Evolutionary conservation across 2,113 vertebrate species (phyloP).

Genomic region (Strix aluco): DNA sequence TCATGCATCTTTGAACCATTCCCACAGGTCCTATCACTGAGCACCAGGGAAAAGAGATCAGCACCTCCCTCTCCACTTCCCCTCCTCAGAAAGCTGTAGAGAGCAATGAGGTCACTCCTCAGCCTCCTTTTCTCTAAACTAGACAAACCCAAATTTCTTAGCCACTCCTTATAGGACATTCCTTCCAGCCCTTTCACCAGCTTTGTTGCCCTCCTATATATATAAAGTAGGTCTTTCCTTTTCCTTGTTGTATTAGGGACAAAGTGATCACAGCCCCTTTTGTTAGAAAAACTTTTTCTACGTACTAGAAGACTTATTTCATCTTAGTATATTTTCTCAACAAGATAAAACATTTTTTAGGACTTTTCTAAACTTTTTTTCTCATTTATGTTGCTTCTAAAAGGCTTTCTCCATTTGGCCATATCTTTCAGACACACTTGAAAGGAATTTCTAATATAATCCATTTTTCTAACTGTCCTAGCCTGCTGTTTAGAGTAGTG

Average conservation of each 20-base stretch:
- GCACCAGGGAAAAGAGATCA: background rate
- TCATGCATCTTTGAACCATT: background rate
- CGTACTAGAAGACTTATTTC: background rate
- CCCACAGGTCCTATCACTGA: rapidly evolving
- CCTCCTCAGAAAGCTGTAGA: background rate
- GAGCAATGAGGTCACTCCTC: background rate
- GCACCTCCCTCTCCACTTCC: background rate
- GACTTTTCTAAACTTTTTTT: background rate
- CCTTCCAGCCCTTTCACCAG: background rate
- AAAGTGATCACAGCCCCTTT: background rate
- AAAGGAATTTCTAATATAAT: background rate
- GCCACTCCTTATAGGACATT: rapidly evolving
- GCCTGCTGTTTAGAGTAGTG: background rate
- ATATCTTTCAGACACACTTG: background rate
- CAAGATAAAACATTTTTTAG: background rate
- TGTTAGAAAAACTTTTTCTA: background rate
- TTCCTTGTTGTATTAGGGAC: background rate
- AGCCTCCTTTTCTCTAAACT: background rate
- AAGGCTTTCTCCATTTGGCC: background rate
- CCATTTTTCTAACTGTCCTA: background rate
- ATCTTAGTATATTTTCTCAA: background rate
- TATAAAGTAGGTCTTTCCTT: background rate
- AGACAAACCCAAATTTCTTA: background rate
- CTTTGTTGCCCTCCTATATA: background rate
- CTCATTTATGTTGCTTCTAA: background rate